Evolutionary conservation across 2,797 vertebrate genomes (phyloP), one percentile per base, ranked within the genome.

Genomic region (Coregonus sp.): DNA sequence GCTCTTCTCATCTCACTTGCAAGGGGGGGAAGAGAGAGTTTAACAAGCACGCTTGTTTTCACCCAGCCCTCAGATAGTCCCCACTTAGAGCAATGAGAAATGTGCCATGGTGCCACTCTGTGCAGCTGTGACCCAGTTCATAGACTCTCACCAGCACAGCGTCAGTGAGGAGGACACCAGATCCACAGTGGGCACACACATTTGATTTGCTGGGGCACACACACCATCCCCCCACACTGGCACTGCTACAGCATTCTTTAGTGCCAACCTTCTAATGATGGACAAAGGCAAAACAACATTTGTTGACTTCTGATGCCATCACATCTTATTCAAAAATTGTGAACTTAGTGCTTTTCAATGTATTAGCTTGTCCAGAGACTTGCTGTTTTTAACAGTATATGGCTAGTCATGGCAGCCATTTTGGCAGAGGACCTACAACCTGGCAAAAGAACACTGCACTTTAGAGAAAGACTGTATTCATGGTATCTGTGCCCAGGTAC

Each of bases 81-180:
- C 84, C 77, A 65, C 73, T 78, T 69, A 14, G 37, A 25, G 7
- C n/a, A 20, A 74, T 66, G 56, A 87, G 80, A 86, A 79, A 84
- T 86, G 85, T 86, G 88, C 78, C 77, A 73, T 3, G 76, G 72
- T 81, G 86, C 75, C 47, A 77, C 79, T n/a, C 33, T 61, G 56
- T n/a, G 37, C 80, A 86, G 86, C 87, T 88, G 83, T 92, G 90
- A 92, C 91, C 90, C 89, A 93, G 75, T 91, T 92, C 88, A 88
- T 82, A 83, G 75, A 75, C 77, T 79, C 81, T 78, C 7, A 70
- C 75, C 40, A 77, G 65, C 83, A 73, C 40, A 47, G 9, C 3
- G 40, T 3, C 11, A 12, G 40, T 47, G 40, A 0, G 40, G 40
- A 47, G 40, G 40, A 47, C 40, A 47, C 40, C 40, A 47, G 40